Evolutionary conservation across 2,113 vertebrate genomes (phyloP), one percentile per base, ranked within the genome.

Genomic region (Macrotis lagotis): DNA sequence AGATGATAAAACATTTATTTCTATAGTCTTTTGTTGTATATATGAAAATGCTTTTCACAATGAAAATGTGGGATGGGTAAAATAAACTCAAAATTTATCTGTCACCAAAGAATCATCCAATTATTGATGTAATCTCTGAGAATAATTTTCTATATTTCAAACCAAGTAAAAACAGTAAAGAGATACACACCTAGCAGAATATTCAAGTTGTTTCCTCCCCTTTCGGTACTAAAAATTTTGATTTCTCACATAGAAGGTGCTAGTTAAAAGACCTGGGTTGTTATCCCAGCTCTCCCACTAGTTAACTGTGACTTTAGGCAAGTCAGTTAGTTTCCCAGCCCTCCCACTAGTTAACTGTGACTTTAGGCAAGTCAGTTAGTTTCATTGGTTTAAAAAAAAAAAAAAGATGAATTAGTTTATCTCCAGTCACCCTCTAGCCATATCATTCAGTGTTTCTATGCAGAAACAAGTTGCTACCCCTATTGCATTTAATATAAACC

Each of bases 171-270:
- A 91, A 95, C n/a, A 94, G 28, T 50, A 96, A 91, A 55, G 92
- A 47, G 16, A 83, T 44, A 44, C 37, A 74, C 12, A n/a, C 4
- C 91, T 96, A 37, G 26, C 91, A 95, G 92, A 14, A 83, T 95
- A 92, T 92, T 31, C 59, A 95, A 51, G 9, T 90, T 90, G 44
- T 66, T 74, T 95, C 88, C 89, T 90, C 91, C 94, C 90, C 91
- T 52, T 91, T 28, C 11, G 90, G 88, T 22, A 92, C 94, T 48
- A 3, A 90, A 96, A 97, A 53, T 19, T 93, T 91, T 94, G 26
- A 95, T 59, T 48, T 94, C 96, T 96, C 89, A 93, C 51, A 95
- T 26, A 74, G 26, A 47, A 96, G 94, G 53, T 94, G 89, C 50
- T 93, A 93, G 19, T 44, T 83, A 44, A 83, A 83, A 83, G 66